Base-by-base conservation (phyloP, 2,888 invertebrate genomes). In the Bombylius major region DNA sequence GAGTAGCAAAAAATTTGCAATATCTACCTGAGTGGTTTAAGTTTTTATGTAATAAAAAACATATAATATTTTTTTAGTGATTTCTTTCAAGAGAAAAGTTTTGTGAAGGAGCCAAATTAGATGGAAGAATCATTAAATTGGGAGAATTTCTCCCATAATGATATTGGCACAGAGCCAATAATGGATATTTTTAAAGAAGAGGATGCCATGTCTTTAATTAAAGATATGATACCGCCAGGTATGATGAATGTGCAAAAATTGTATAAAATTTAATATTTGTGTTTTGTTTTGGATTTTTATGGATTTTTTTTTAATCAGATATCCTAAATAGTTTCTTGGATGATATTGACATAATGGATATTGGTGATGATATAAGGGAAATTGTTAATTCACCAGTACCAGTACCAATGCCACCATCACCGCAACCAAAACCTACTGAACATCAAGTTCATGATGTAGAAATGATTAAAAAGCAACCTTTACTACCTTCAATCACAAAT, bases 171-270 rank as follows among this genome's bases (percentile, higher is more conserved):
- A 60, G 66, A 65, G 48, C 69, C 68, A 49, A 59, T 69, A 56
- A 71, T 71, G 48, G 60, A 71, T 36, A 46, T 57, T 49, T 70
- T 70, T 58, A 70, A 70, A 58, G 68, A 71, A 55, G 72, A 71
- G 56, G 72, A 72, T 60, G 68, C 70, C 0, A 64, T 73, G 7
- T 70, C 70, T 11, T 65, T 73, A 5, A 67, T 72, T 9, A 71
- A 71, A 44, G 73, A 72, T 50, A 70, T 72, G 66, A 65, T 72
- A 57, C 67, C 71, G 42, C 64, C 69, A 39, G 69, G 69, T 68
- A 62, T 48, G 56, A 45, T 39, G 47, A 33, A 42, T 56, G 44
- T 23, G 36, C 8, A 8, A 36, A 36, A 36, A 36, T 36, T 8
- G 34, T 8, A 36, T 7, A 3, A 8, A 1, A 36, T 5, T 36